These are phyloP conservation scores for Aspidiotus rigidus DNA, from an alignment of 2,888 invertebrate genomes.

Conservation along the genomic window DNA sequence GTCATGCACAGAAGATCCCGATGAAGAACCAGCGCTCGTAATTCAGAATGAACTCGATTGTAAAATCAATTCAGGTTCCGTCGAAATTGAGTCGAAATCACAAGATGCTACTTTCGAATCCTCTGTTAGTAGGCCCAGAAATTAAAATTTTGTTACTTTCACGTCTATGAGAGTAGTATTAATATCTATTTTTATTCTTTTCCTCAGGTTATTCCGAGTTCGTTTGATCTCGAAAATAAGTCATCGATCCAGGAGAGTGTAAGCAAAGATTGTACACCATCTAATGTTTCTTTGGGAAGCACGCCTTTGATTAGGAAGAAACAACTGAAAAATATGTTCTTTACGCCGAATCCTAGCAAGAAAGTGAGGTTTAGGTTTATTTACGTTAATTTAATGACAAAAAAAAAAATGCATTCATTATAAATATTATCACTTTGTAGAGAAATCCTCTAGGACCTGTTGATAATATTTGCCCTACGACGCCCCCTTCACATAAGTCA, in stretches of 20 bases:
- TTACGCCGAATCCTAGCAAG: constrained; percentile 24
- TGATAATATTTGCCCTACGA: constrained; percentile 23
- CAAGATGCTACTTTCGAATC: background rate
- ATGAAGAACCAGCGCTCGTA: constrained; percentile 4
- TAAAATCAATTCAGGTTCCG: background rate
- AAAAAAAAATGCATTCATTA: background rate
- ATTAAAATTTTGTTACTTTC: background rate
- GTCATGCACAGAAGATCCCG: constrained; percentile 1
- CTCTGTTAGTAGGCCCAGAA: background rate
- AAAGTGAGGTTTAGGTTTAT: constrained; percentile 8
- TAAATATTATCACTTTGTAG: background rate
- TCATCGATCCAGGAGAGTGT: background rate
- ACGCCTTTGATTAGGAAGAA: background rate
- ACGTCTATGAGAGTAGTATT: too few relatives aligned
- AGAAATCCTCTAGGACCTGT: constrained; percentile 19
- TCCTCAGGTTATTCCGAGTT: background rate
- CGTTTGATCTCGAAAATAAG: too few relatives aligned
- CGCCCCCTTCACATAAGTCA: constrained; percentile 14
- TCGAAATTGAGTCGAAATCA: background rate
- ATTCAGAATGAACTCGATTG: background rate
- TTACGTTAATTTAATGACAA: background rate
- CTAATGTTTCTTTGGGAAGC: background rate
- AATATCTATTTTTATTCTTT: too few relatives aligned
- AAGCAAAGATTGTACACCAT: background rate
- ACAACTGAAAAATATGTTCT: constrained; percentile 24